Evolutionary conservation across 2,113 vertebrate genomes (phyloP).

Genomic region (Chiloscyllium plagiosum): DNA sequence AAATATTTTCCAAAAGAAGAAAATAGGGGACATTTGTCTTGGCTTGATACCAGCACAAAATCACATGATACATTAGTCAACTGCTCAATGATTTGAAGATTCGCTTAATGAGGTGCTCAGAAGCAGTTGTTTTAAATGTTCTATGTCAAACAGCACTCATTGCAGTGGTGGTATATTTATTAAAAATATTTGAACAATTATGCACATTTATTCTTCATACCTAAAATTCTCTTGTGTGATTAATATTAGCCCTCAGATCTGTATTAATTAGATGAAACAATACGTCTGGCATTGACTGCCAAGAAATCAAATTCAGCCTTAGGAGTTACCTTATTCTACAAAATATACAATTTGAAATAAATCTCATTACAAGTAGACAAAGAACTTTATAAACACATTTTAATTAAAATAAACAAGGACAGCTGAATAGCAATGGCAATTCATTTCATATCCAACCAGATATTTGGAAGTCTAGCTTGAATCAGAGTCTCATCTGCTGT

Average conservation of each 20-base stretch:
- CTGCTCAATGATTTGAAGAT: background rate
- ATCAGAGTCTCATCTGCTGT: background rate
- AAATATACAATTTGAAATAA: background rate
- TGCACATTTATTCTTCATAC: background rate
- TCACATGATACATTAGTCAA: too few species aligned
- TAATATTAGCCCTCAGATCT: background rate
- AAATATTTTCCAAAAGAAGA: background rate
- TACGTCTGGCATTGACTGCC: background rate
- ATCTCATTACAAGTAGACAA: background rate
- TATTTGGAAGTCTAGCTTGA: background rate
- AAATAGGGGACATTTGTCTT: background rate
- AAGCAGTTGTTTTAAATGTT: background rate
- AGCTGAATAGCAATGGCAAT: background rate
- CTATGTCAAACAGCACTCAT: background rate
- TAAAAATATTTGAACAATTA: background rate
- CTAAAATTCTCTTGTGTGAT: background rate
- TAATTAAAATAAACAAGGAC: background rate
- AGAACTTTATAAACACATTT: background rate
- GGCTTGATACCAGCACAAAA: background rate
- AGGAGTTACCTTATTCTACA: background rate
- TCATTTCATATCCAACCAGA: slow-evolving; percentile 8
- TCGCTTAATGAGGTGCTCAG: background rate
- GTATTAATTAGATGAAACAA: background rate
- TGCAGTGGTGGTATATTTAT: background rate
- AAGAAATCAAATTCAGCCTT: background rate